A percentile compares a stretch with the other conserved stretches of the same genome.
These are phyloP conservation scores for Tuberolachnus salignus DNA, from an alignment of 2,888 invertebrate genomes.

Conservation along the genomic window DNA sequence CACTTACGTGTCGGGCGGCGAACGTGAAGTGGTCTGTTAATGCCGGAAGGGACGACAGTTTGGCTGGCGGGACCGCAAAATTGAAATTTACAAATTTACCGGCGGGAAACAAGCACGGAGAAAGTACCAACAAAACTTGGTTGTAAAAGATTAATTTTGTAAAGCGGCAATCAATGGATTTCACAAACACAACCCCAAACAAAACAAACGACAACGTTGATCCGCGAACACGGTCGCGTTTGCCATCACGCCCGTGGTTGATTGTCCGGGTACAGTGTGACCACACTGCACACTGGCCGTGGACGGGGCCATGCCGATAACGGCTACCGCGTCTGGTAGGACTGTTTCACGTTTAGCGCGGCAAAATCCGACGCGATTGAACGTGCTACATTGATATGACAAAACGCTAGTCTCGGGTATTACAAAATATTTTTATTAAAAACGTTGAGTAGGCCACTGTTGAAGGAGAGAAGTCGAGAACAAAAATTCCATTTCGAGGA, in stretches of 20 bases:
- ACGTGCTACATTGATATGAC: not conserved
- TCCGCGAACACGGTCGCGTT: conserved; percentile 44
- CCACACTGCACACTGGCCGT: not conserved
- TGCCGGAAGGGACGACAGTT: too few species aligned
- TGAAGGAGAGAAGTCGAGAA: too few species aligned
- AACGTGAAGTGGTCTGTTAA: too few species aligned
- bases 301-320: not conserved
- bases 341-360: not conserved
- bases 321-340: not conserved
- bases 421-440: too few species aligned
- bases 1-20: conserved; percentile 36
- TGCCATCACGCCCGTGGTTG: conserved; percentile 20
- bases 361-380: not conserved
- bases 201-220: conserved; percentile 54
- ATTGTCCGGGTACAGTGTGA: conserved; percentile 23
- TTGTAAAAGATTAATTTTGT: conserved; percentile 36
- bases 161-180: conserved; percentile 54
- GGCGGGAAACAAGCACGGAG: conserved; percentile 42
- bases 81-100: conserved; percentile 54
- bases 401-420: not conserved
- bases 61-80: conserved; percentile 19
- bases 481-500: too few species aligned
- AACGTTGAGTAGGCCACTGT: too few species aligned
- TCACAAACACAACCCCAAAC: conserved; percentile 57
- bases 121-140: conserved; percentile 55